These are phyloP conservation scores for Homalodisca vitripennis DNA, from an alignment of 1,140 invertebrate genomes.

Conservation along the genomic window DNA sequence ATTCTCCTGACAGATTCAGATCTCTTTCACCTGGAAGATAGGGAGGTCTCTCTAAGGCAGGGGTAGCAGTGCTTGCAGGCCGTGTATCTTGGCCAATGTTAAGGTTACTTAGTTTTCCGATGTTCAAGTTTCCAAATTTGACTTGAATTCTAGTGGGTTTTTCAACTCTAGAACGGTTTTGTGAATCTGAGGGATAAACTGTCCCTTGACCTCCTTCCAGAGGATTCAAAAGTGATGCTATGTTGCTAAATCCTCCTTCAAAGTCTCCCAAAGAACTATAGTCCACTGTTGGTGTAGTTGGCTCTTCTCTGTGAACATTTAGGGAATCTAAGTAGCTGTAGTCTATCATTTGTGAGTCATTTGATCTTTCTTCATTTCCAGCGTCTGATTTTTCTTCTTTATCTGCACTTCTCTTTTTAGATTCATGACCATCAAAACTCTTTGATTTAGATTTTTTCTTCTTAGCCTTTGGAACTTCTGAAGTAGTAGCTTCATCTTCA, in stretches of 20 bases:
- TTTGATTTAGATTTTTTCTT: slow-evolving; percentile 48
- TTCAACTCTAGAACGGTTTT: slow-evolving; percentile 11
- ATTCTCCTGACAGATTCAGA: slow-evolving; percentile 69
- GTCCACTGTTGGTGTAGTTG: slow-evolving; percentile 9
- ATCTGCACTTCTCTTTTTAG: slow-evolving; percentile 51
- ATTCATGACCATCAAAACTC: slow-evolving; percentile 51
- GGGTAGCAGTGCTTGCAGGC: not conserved
- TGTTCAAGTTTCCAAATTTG: slow-evolving; percentile 43
- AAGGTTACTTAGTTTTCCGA: slow-evolving; percentile 40
- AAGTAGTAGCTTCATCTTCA: not conserved
- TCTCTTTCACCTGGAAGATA: slow-evolving; percentile 74
- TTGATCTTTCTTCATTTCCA: not conserved
- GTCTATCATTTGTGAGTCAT: slow-evolving; percentile 34
- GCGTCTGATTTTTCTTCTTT: slow-evolving; percentile 49
- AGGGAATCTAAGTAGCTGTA: slow-evolving; percentile 34
- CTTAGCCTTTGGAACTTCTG: slow-evolving; percentile 40
- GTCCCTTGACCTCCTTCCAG: slow-evolving; percentile 26
- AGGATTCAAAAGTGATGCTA: slow-evolving; percentile 31
- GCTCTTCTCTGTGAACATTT: not conserved
- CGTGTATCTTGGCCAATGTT: slow-evolving; percentile 40
- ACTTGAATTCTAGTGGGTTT: slow-evolving; percentile 39
- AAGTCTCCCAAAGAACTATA: slow-evolving; percentile 8
- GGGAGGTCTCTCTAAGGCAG: not conserved
- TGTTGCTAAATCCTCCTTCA: slow-evolving; percentile 33
- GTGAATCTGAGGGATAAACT: slow-evolving; percentile 1